These are phyloP conservation scores for Mastacembelus armatus DNA, from an alignment of 2,797 vertebrate genomes.

Conservation along the genomic window DNA sequence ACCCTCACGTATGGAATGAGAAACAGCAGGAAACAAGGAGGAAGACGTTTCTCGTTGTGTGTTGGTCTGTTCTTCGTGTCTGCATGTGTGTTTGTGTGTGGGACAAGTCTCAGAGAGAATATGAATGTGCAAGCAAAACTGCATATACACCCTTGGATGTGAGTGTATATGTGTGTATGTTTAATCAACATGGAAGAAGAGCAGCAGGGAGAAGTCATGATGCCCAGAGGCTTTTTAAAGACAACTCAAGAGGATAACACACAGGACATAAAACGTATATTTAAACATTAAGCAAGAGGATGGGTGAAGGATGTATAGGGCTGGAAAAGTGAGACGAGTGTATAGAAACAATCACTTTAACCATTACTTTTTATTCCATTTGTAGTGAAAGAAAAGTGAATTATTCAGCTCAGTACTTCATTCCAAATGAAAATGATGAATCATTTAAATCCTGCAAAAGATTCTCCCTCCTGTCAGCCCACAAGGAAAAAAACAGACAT, in stretches of 20 bases:
- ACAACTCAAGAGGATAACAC: slow-evolving; percentile 39
- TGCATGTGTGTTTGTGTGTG: slow-evolving; percentile 15
- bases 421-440: slow-evolving; percentile 82
- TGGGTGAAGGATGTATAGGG: slow-evolving; percentile 44
- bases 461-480: slow-evolving; percentile 67
- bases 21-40: slow-evolving; percentile 55
- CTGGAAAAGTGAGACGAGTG: slow-evolving; percentile 66
- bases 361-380: slow-evolving; percentile 76
- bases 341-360: slow-evolving; percentile 79
- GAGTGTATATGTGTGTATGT: slow-evolving; percentile 5
- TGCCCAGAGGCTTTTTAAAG: slow-evolving; percentile 33
- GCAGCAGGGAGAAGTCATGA: slow-evolving; percentile 14
- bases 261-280: slow-evolving; percentile 36
- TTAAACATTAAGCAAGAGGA: slow-evolving; percentile 38
- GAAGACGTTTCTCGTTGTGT: slow-evolving; percentile 20
- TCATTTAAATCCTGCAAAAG: slow-evolving; percentile 79
- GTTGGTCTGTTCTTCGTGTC: slow-evolving; percentile 16
- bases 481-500: slow-evolving; percentile 73
- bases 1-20: slow-evolving; percentile 64
- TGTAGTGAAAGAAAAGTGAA: slow-evolving; percentile 76
- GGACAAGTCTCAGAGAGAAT: background rate
- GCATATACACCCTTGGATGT: background rate
- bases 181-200: slow-evolving; percentile 4
- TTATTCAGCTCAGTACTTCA: slow-evolving; percentile 79
- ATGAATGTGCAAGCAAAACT: slow-evolving; percentile 10